phyloP scores from a whole-genome alignment of 1,140 invertebrate genomes.

The Lamellibrachia luymesi region DNA sequence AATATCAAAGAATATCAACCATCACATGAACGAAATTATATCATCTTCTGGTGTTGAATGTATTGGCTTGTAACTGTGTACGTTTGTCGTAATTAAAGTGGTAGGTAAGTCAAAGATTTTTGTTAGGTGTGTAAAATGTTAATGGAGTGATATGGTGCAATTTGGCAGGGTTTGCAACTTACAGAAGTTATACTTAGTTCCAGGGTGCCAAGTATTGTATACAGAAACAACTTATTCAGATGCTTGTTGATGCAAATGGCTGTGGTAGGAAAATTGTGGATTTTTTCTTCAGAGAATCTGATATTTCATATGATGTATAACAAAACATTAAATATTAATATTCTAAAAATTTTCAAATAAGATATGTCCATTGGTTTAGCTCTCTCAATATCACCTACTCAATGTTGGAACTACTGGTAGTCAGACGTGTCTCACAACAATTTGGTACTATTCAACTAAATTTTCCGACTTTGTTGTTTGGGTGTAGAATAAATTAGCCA shows the following conservation, averaged over 20 bases:
- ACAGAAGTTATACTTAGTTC: background rate
- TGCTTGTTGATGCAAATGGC: background rate
- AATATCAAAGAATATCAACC: background rate
- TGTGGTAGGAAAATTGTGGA: too few relatives aligned
- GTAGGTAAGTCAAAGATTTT: background rate
- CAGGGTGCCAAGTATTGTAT: background rate
- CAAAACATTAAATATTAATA: background rate
- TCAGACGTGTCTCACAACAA: background rate
- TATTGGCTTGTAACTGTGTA: background rate
- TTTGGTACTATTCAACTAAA: background rate
- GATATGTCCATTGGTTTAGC: background rate
- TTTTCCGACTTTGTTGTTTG: background rate
- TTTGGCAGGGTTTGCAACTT: too few relatives aligned
- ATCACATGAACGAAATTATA: background rate
- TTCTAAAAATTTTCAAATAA: background rate
- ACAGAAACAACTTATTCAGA: background rate
- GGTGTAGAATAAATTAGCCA: too few relatives aligned
- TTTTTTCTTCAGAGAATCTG: background rate
- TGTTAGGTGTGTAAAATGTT: background rate
- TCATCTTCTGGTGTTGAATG: background rate
- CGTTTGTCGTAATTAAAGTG: background rate
- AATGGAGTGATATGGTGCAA: background rate
- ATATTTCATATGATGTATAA: background rate
- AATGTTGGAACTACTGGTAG: background rate
- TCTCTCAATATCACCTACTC: background rate